Base-by-base conservation (phyloP, 2,797 vertebrate species). In the Lithobates sylvaticus region DNA sequence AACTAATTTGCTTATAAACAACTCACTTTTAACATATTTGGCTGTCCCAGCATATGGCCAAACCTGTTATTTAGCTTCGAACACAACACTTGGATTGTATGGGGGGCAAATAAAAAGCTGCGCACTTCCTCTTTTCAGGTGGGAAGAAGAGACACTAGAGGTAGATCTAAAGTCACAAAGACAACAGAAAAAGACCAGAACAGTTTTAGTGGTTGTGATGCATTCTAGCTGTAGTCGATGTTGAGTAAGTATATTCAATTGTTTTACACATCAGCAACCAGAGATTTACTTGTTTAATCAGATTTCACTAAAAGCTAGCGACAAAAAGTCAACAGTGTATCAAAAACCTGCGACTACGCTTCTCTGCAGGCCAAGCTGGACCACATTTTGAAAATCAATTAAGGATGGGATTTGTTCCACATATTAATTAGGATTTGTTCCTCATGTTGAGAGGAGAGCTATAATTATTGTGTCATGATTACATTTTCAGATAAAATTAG, bases 381-480 rank as follows among this genome's bases (percentile, higher is more conserved):
- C 65, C 10, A 29, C 10, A 5, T 8, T 67, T 27, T 29, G n/a
- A 26, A 67, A 67, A 67, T 67, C 65, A 67, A 67, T 67, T 67
- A 67, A 29, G 26, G 26, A 67, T 3, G 10, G 10, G 65, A 67
- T 67, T 67, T 67, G 65, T 67, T 67, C 65, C 26, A 5, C 26
- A 67, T 67, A 67, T 67, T 67, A 67, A 67, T 67, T 67, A 67
- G 65, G 65, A 67, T 67, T 67, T 27, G 65, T 29, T 67, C 65
- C 10, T 26, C 26, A 1, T 67, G 65, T 29, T 67, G 65, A 26
- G 10, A 26, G 13, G 10, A 67, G 26, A 67, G 65, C n/a, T 67
- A 67, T 67, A 67, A 67, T 67, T 67, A 67, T 67, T 67, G 27
- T 67, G 65, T 29, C 65, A 67, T 67, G n/a, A 67, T 67, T 67